A percentile compares a stretch with the other conserved stretches of the same genome.
These are phyloP conservation scores for Diaprepes abbreviatus DNA, from an alignment of 2,888 invertebrate species.

Conservation along the genomic window DNA sequence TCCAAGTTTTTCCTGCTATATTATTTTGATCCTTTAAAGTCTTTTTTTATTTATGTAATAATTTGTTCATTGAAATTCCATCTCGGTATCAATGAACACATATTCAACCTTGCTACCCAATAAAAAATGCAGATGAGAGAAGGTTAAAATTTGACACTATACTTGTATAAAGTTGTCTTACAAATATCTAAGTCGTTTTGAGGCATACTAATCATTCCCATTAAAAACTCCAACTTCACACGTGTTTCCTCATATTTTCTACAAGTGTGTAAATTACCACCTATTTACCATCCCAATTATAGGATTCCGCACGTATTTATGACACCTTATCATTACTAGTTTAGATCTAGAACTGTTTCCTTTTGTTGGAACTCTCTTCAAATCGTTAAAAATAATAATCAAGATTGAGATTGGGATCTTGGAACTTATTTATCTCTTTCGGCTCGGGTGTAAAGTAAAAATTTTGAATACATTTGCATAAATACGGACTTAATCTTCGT, in stretches of 20 bases:
- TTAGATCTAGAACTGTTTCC: constrained; percentile 9
- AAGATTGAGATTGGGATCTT: constrained; percentile 31
- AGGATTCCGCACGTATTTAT: constrained; percentile 7
- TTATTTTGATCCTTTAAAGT: too few relatives aligned
- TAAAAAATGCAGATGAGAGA: too few relatives aligned
- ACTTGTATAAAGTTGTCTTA: too few relatives aligned
- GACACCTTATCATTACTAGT: constrained; percentile 21
- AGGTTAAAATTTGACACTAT: too few relatives aligned
- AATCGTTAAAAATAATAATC: constrained; percentile 25
- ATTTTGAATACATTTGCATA: constrained; percentile 31
- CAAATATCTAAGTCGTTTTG: too few relatives aligned
- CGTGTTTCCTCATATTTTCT: not conserved
- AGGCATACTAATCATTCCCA: not conserved
- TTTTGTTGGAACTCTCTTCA: constrained; percentile 22
- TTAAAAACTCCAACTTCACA: not conserved
- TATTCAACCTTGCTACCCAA: too few relatives aligned
- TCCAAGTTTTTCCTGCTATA: too few relatives aligned
- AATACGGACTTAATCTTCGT: constrained; percentile 26
- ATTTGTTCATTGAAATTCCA: too few relatives aligned
- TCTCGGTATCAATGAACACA: too few relatives aligned
- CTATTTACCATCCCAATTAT: constrained; percentile 5
- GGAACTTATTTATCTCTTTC: constrained; percentile 25
- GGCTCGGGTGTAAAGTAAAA: constrained; percentile 28
- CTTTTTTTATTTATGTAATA: too few relatives aligned
- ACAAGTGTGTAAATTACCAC: constrained; percentile 7